Percentiles rank a stretch among this genome's conserved stretches.
Conservation (phyloP, 37 sponge, comb jelly and placozoan genomes). For the Tethya wilhelma region DNA sequence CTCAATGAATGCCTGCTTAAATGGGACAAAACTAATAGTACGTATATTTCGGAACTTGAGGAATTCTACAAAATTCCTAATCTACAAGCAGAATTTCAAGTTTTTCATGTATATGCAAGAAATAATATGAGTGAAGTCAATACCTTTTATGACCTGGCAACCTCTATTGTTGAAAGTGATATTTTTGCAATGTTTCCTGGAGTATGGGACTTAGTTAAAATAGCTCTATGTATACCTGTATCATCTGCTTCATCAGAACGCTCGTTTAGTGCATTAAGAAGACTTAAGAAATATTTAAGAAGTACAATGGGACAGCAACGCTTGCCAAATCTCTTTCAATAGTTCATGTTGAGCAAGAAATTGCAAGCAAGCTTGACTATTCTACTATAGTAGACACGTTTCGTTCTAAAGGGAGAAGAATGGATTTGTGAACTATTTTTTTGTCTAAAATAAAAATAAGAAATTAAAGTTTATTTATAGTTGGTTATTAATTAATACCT, state of each 20-base stretch:
- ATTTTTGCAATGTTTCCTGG: background rate
- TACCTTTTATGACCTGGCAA: background rate
- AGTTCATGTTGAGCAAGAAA: background rate
- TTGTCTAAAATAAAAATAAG: too few relatives aligned
- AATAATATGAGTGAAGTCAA: background rate
- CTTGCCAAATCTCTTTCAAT: background rate
- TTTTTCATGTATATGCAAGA: background rate
- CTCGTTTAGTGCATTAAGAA: background rate
- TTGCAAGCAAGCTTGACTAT: background rate
- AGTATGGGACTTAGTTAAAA: background rate
- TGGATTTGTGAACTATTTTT: background rate
- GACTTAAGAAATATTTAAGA: background rate
- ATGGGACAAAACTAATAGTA: background rate
- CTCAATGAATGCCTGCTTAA: background rate
- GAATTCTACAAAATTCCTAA: background rate
- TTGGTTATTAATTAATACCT: too few relatives aligned
- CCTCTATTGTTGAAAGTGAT: background rate
- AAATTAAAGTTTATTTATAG: too few relatives aligned
- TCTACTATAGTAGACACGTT: background rate
- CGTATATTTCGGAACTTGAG: background rate
- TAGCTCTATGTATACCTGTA: background rate
- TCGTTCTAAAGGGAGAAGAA: background rate
- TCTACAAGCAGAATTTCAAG: constrained; percentile 1
- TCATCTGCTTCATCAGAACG: background rate
- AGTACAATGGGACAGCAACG: background rate